Evolutionary conservation across 2,113 vertebrate genomes (phyloP), one percentile per base, ranked within the genome.

Genomic region (Eubucco bourcierii): DNA sequence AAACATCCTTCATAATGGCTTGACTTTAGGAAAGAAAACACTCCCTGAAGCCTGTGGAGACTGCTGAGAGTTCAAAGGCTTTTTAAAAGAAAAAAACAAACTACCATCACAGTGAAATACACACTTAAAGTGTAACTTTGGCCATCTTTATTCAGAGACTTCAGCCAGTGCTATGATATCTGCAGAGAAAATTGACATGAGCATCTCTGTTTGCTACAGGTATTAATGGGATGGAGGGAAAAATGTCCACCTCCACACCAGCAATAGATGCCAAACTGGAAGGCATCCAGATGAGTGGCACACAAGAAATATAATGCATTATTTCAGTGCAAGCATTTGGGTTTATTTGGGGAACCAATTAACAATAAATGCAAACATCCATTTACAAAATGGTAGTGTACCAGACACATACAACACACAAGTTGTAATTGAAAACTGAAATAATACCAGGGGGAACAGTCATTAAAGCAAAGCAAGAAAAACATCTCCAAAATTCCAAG

Each of bases 401-500:
- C 70, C 82, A 90, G 94, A 95, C 93, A 95, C 81, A 90, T 86
- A 92, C 73, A 84, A 84, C 83, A 90, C 82, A 95, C 92, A 90
- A 91, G 87, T 93, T 97, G 95, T 97, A 98, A 97, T 95, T 97
- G 96, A 96, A 97, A 98, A 96, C 96, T 97, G 95, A 97, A 97
- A 97, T 97, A 97, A 97, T 94, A 96, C 97, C 92, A 87, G 94
- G 88, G 96, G 95, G 96, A 98, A 95, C 96, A 97, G 97, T 96
- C 94, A 96, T 97, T 97, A 94, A 84, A 89, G 82, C 65, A 95
- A 94, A 91, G 94, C 66, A 90, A 94, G 95, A 94, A 90, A 85
- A n/a, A 95, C 91, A 90, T 91, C 75, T 95, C 91, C 37, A 85
- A 96, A 98, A 97, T 95, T 88, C 95, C 96, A 97, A 97, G 95